phyloP scores from a whole-genome alignment of 35 echinoderm and acorn worm species.

The Ophiothrix spiculata region DNA sequence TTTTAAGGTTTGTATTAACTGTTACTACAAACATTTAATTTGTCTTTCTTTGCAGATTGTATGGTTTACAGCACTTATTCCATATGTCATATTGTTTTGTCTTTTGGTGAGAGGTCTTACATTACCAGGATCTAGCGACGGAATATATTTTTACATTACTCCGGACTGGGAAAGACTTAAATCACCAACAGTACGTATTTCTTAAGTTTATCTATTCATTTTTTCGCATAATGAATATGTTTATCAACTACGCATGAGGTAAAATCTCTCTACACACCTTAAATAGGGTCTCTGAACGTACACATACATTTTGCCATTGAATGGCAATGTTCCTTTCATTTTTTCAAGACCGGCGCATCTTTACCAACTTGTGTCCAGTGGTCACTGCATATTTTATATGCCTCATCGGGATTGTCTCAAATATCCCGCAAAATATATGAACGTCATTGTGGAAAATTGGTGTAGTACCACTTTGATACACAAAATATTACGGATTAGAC shows the following conservation, averaged over 20 bases:
- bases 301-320: neutral
- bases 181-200: slow-evolving; percentile 57
- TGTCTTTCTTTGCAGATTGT: slow-evolving; percentile 53
- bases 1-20: neutral
- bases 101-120: slow-evolving; percentile 65
- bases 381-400: too few species aligned
- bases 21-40: neutral
- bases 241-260: neutral
- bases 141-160: slow-evolving; percentile 67
- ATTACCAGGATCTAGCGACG: slow-evolving; percentile 56
- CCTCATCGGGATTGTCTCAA: too few species aligned
- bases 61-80: slow-evolving; percentile 75
- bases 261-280: neutral
- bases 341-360: neutral
- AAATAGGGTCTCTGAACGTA: neutral
- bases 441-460: too few species aligned
- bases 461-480: too few species aligned
- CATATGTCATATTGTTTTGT: slow-evolving; percentile 57
- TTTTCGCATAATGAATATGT: slow-evolving; percentile 48
- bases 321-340: neutral
- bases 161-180: too few species aligned
- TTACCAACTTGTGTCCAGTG: neutral
- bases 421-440: too few species aligned
- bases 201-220: too few species aligned
- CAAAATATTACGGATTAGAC: too few species aligned